Base-by-base conservation (phyloP, 2,797 vertebrate genomes). In the Chiloscyllium punctatum region DNA sequence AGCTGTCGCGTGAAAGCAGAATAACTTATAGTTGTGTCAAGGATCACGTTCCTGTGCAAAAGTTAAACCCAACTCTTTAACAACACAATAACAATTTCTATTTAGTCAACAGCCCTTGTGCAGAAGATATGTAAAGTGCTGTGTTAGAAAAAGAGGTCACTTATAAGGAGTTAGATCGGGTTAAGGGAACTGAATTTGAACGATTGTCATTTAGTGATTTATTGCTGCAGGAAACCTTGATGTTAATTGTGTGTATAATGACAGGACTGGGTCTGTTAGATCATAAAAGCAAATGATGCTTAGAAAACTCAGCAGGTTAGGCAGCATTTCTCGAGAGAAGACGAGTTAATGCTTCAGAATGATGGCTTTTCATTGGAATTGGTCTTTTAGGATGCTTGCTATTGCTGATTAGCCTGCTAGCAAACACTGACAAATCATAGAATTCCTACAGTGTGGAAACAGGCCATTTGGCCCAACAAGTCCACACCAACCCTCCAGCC, bases 221-320 rank as follows among this genome's bases (percentile, higher is more conserved):
- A 13, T 0, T n/a, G 48, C 5, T 21, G 11, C 1, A 18, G 13
- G 27, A 4, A n/a, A n/a, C 53, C 1, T n/a, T 62, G 15, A 1
- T 66, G 13, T 0, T 33, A 90, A 57, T 33, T 57, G 42, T 30
- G 51, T 53, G 30, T 0, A n/a, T 16, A 30, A 62, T 27, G n/a
- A 57, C 30, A 18, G 87, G 15, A n/a, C 7, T 66, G 33, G 15
- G 4, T 62, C 16, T 62, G 30, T 66, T 62, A 62, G 57, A 9
- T 62, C 57, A 62, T 13, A 62, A 62, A 62, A 62, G 57, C 57
- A 62, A 62, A 62, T 9, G 62, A 62, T 62, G 57, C 57, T 62
- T 11, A 62, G 57, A 62, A 62, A 62, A 13, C 57, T 11, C 57
- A 62, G 57, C 57, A 62, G 57, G 57, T 62, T 7, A 62, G 9